A percentile compares a stretch with the other conserved stretches of the same genome.
Evolutionary conservation across 2,797 vertebrate genomes (phyloP).

Genomic region (Semaprochilodus insignis): DNA sequence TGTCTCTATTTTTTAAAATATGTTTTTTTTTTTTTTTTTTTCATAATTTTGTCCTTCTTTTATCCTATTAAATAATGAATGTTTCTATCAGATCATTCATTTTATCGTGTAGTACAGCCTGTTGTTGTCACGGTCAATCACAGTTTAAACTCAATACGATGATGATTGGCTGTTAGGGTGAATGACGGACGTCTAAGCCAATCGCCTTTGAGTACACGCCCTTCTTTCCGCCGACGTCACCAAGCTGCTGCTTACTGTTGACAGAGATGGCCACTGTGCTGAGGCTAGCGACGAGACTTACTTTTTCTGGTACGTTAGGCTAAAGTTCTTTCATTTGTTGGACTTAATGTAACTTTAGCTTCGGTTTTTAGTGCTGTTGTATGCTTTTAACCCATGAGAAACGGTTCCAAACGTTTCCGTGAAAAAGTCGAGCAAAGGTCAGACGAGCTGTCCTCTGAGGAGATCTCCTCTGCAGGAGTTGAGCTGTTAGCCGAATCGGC

Average conservation of each 20-base stretch:
- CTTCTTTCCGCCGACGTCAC: background rate
- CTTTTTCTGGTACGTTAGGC: conserved; percentile 15
- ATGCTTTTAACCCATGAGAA: background rate
- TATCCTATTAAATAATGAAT: no score
- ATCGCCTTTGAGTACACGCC: background rate
- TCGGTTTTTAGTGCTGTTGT: no score
- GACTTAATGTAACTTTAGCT: background rate
- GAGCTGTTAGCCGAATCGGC: no score
- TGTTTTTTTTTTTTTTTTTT: no score
- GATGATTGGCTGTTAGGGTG: conserved; percentile 23
- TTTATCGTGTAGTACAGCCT: background rate
- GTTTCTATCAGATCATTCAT: no score
- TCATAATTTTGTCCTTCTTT: no score
- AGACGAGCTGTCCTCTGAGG: background rate
- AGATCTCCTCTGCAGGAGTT: background rate
- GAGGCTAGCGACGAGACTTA: background rate
- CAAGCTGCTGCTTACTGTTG: background rate
- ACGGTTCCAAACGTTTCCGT: background rate
- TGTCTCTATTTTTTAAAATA: no score
- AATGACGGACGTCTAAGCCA: conserved; percentile 9
- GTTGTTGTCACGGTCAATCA: background rate
- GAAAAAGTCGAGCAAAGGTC: conserved; percentile 30
- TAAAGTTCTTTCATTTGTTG: background rate
- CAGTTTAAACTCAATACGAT: background rate
- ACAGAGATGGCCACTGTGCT: conserved; percentile 50